These are phyloP conservation scores for Alectoris magna DNA, from an alignment of 2,797 vertebrate species.

Conservation along the genomic window DNA sequence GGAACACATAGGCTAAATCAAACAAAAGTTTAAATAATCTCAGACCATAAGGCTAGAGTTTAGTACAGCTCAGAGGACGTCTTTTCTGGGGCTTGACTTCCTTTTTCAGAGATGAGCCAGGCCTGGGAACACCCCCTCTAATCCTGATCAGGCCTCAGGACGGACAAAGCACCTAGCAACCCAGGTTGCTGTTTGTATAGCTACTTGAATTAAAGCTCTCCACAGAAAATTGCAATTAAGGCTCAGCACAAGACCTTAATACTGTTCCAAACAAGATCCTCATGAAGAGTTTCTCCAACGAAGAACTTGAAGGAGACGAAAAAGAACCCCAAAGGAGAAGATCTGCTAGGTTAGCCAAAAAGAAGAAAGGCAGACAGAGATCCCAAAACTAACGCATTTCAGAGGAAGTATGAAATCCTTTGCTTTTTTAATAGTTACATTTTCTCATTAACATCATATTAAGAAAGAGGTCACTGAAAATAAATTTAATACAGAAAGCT, in stretches of 20 bases:
- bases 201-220: background rate
- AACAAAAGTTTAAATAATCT: background rate
- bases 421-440: background rate
- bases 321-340: background rate
- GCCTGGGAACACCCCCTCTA: background rate
- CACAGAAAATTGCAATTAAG: background rate
- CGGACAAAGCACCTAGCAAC: background rate
- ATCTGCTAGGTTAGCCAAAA: background rate
- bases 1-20: background rate
- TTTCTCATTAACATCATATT: background rate
- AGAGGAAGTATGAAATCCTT: background rate
- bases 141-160: background rate
- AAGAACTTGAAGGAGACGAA: background rate
- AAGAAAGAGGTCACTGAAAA: constrained; percentile 16
- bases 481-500: background rate
- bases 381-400: background rate
- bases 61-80: background rate
- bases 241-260: background rate
- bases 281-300: background rate
- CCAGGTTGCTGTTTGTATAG: too few species aligned
- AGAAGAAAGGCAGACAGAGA: background rate
- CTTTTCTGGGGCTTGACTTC: background rate
- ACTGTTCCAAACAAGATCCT: background rate
- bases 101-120: background rate
- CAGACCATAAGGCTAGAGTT: background rate